A percentile compares a stretch with the other conserved stretches of the same genome.
Evolutionary conservation across 23 tunicate species (phyloP).

Genomic region (Clavelina lepadiformis): DNA sequence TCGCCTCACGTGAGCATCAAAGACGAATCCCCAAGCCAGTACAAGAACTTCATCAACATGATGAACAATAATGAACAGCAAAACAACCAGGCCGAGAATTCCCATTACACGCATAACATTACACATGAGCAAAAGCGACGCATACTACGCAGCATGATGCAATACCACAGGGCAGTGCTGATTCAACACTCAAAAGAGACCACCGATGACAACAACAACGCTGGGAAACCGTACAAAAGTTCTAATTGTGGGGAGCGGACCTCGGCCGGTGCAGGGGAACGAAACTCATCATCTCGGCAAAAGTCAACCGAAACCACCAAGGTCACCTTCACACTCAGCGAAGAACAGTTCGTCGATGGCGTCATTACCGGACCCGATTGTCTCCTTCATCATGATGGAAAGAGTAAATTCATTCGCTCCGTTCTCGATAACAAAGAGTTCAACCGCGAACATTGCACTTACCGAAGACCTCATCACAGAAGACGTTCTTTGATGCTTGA

Average conservation of each 20-base stretch:
- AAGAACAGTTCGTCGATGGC: constrained; percentile 92
- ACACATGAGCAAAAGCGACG: constrained; percentile 65
- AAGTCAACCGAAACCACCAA: constrained; percentile 13
- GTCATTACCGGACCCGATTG: constrained; percentile 66
- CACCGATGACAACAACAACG: constrained; percentile 38
- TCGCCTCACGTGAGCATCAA: background rate
- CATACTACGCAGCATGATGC: constrained; percentile 64
- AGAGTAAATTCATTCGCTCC: constrained; percentile 44
- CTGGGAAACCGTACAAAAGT: constrained; percentile 5
- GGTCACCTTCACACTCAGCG: constrained; percentile 47
- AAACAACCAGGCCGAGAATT: background rate
- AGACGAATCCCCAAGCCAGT: background rate
- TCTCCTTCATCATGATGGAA: constrained; percentile 18
- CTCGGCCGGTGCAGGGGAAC: constrained; percentile 46
- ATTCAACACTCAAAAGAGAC: constrained; percentile 30
- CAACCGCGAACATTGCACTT: constrained; percentile 65
- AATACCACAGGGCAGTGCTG: constrained; percentile 73
- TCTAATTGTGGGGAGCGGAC: background rate
- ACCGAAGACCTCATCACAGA: constrained; percentile 75
- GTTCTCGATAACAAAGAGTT: constrained; percentile 48
- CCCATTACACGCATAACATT: constrained; percentile 43
- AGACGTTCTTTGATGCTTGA: constrained; percentile 33
- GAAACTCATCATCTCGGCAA: constrained; percentile 22
- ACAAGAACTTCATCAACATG: constrained; percentile 7
- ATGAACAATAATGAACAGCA: background rate